Evolutionary conservation across 2,888 invertebrate species (phyloP).

Genomic region (Cephonodes hylas): DNA sequence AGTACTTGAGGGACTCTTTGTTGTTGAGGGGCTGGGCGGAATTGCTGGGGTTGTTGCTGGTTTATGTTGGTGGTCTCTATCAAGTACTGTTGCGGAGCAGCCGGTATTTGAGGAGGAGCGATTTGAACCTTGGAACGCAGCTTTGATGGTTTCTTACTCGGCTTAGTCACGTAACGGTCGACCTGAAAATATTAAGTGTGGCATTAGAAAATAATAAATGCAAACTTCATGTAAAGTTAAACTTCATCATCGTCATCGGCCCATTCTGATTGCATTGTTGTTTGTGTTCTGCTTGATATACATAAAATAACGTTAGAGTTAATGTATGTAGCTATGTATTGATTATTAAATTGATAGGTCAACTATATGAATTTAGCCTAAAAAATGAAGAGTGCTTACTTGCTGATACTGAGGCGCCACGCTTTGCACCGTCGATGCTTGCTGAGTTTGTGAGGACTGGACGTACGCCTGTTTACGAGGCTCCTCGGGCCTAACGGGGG

Average conservation of each 20-base stretch:
- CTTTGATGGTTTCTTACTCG: constrained; percentile 68
- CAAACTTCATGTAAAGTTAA: neutral
- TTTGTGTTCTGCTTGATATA: neutral
- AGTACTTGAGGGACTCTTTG: constrained; percentile 52
- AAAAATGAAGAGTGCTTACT: no score
- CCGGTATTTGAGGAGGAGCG: constrained; percentile 47
- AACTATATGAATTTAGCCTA: no score
- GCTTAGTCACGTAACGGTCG: constrained; percentile 67
- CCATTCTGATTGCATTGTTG: no score
- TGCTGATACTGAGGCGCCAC: constrained; percentile 59
- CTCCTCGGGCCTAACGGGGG: constrained; percentile 55
- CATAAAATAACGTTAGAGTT: no score
- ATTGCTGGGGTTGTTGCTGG: constrained; percentile 46
- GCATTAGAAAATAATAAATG: neutral
- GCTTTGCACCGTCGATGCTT: constrained; percentile 48
- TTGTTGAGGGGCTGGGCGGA: constrained; percentile 30
- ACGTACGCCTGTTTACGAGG: constrained; percentile 43
- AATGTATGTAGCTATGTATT: neutral
- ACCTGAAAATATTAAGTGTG: constrained; percentile 49
- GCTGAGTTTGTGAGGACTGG: constrained; percentile 51
- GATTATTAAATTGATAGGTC: no score
- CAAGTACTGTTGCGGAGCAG: constrained; percentile 73
- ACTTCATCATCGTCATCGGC: no score
- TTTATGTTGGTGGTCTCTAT: constrained; percentile 77
- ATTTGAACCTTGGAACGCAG: constrained; percentile 60